Conservation (phyloP, 2,113 vertebrate genomes). For the Callopanchax toddi region DNA sequence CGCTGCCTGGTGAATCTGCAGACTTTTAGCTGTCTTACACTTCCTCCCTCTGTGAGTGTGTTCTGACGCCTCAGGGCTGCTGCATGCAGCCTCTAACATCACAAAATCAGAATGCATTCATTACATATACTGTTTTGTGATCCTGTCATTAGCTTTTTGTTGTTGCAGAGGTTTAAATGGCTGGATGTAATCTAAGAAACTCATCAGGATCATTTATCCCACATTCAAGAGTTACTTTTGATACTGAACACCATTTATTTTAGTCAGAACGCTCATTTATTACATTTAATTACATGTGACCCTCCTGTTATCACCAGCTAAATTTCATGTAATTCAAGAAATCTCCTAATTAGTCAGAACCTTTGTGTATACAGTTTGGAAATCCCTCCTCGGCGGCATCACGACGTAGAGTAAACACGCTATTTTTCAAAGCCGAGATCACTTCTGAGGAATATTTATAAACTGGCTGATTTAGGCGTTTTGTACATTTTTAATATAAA, state of each 20-base stretch:
- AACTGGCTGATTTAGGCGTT: conserved; percentile 60
- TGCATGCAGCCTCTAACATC: conserved; percentile 26
- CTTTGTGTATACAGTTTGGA: conserved; percentile 70
- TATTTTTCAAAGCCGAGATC: conserved; percentile 70
- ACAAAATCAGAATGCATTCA: neutral
- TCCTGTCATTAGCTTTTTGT: too few relatives aligned
- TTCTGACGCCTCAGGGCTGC: conserved; percentile 50
- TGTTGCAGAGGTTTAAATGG: neutral
- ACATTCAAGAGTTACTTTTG: conserved; percentile 38
- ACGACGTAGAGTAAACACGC: conserved; percentile 68
- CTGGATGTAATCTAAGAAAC: conserved; percentile 24
- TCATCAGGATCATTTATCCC: conserved; percentile 22
- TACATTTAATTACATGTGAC: conserved; percentile 74
- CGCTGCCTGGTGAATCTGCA: conserved; percentile 7
- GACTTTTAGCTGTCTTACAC: conserved; percentile 19
- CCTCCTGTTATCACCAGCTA: conserved; percentile 74
- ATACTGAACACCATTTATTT: conserved; percentile 59
- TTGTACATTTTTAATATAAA: conserved; percentile 61
- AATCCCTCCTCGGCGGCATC: conserved; percentile 58
- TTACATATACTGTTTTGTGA: too few relatives aligned
- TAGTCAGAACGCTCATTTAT: conserved; percentile 70
- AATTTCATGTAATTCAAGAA: conserved; percentile 74
- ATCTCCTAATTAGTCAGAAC: conserved; percentile 68
- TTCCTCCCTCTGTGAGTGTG: conserved; percentile 52
- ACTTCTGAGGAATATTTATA: conserved; percentile 70